phyloP scores from a whole-genome alignment of 2,888 invertebrate genomes.

The Macrosoma leucophasiata region DNA sequence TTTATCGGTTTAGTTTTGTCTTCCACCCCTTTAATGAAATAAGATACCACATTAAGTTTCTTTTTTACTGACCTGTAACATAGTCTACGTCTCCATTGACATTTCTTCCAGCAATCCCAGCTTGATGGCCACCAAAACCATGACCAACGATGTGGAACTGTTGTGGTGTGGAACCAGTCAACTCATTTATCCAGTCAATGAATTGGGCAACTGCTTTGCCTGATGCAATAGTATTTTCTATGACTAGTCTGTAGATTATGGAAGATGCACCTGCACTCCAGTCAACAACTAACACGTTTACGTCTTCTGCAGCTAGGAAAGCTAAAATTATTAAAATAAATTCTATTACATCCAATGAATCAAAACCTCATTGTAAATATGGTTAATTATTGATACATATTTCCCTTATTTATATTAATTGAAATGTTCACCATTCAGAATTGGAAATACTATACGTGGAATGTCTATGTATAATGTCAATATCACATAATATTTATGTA shows the following conservation, averaged over 20 bases:
- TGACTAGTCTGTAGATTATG: constrained; percentile 34
- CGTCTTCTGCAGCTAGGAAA: constrained; percentile 44
- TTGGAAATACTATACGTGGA: too few relatives aligned
- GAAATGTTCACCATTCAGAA: too few relatives aligned
- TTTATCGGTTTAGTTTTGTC: too few relatives aligned
- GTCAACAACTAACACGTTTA: constrained; percentile 54
- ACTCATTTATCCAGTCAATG: constrained; percentile 45
- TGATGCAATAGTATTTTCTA: constrained; percentile 41
- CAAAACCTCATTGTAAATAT: too few relatives aligned
- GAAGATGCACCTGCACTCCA: constrained; percentile 48
- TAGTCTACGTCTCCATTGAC: constrained; percentile 42
- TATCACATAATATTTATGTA: too few relatives aligned
- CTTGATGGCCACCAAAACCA: constrained; percentile 51
- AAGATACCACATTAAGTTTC: too few relatives aligned
- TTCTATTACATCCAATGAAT: not conserved
- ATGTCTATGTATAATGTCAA: too few relatives aligned
- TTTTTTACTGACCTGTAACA: constrained; percentile 41
- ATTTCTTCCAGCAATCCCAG: constrained; percentile 47
- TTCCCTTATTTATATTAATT: too few relatives aligned
- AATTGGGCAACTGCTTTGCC: constrained; percentile 44
- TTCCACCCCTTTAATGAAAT: too few relatives aligned
- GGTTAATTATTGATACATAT: too few relatives aligned
- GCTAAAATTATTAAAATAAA: constrained; percentile 29
- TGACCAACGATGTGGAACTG: constrained; percentile 52
- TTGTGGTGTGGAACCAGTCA: constrained; percentile 29